phyloP scores from a whole-genome alignment of 2,888 invertebrate genomes.

The Pterobdella sp. region DNA sequence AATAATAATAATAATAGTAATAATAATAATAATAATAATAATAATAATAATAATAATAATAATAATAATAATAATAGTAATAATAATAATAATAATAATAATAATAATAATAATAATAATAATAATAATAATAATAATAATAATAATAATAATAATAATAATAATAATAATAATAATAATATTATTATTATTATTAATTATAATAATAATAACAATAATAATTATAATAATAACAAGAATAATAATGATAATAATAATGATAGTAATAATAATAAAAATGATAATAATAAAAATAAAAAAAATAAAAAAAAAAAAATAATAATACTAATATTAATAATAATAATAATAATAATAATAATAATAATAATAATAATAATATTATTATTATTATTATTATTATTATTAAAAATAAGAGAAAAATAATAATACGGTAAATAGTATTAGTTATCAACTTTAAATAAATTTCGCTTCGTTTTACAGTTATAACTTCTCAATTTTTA shows the following conservation, averaged over 20 bases:
- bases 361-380: neutral
- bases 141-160: slow-evolving; percentile 13
- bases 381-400: neutral
- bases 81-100: slow-evolving; percentile 21
- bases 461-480: neutral
- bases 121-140: slow-evolving; percentile 16
- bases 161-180: slow-evolving; percentile 20
- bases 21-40: slow-evolving; percentile 4
- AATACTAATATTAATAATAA: too few species aligned
- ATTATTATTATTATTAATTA: neutral
- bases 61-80: slow-evolving; percentile 18
- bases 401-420: neutral
- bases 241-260: neutral
- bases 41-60: slow-evolving; percentile 18
- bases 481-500: neutral
- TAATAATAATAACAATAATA: neutral
- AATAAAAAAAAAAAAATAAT: slow-evolving; percentile 1
- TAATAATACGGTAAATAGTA: neutral
- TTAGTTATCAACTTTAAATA: neutral
- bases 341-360: neutral
- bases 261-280: neutral
- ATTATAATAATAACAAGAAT: neutral
- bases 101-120: slow-evolving; percentile 23
- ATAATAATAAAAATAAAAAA: neutral
- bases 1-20: slow-evolving; percentile 8